These are phyloP conservation scores for Pheosia gnoma DNA, from an alignment of 2,888 invertebrate genomes.

Conservation along the genomic window DNA sequence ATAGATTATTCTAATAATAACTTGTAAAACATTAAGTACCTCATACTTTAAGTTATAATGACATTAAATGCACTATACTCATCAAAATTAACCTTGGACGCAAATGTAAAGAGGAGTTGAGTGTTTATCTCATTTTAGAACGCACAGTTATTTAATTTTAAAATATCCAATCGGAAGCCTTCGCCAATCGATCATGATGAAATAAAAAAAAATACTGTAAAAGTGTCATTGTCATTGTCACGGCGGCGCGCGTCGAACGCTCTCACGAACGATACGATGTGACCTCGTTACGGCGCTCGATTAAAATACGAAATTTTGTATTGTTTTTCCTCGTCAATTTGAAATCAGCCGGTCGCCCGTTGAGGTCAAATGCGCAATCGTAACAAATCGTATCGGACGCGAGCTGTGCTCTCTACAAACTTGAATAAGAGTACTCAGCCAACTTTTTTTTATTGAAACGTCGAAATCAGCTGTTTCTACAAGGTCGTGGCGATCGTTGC, in stretches of 20 bases:
- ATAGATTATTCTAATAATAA: neutral
- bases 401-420: constrained; percentile 29
- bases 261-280: constrained; percentile 32
- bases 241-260: constrained; percentile 34
- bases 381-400: constrained; percentile 45
- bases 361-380: constrained; percentile 61
- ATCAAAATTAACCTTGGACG: constrained; percentile 20
- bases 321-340: constrained; percentile 64
- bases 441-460: constrained; percentile 38
- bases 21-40: neutral
- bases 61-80: constrained; percentile 9
- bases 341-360: constrained; percentile 49
- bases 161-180: constrained; percentile 32
- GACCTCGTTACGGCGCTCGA: constrained; percentile 49
- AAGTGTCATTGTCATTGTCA: constrained; percentile 62
- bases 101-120: constrained; percentile 31
- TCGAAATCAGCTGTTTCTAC: constrained; percentile 61
- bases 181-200: constrained; percentile 33
- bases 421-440: constrained; percentile 23
- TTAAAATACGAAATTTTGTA: constrained; percentile 51
- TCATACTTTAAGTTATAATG: neutral
- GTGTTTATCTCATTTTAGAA: constrained; percentile 21
- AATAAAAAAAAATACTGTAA: constrained; percentile 37
- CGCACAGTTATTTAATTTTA: constrained; percentile 20
- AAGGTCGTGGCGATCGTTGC: constrained; percentile 49